Evolutionary conservation across 2,888 invertebrate species (phyloP), one percentile per base, ranked within the genome.

Genomic region (Volucella bombylans): DNA sequence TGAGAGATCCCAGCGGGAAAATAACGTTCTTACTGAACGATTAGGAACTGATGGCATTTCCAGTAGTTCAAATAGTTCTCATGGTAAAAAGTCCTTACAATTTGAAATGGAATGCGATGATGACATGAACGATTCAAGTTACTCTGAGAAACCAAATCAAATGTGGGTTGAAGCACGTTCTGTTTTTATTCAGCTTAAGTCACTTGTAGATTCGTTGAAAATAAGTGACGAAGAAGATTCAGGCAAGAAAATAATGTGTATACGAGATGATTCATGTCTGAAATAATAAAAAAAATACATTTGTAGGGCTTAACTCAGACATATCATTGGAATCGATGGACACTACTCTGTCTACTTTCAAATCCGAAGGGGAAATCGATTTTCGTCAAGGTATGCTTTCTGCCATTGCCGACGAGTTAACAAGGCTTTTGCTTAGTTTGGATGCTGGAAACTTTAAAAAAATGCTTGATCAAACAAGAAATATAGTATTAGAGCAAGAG

Each of bases 71-170:
- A 87, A 80, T 67, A 69, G 71, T 67, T 88, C 89, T 73, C 88
- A 90, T 87, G 90, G 92, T 87, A 89, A 92, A 89, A 90, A 93
- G 90, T 97, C 97, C 23, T 93, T 98, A 79, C 96, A 97, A 90
- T 97, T 96, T 87, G 98, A 98, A 93, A 96, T 98, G 95, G 97
- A 97, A 91, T 94, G 96, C 65, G 95, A 94, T 87, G 96, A 96
- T 81, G 94, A 94, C 68, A 89, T 88, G 68, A 93, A 93, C n/a
- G 93, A 94, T 59, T 91, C 91, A 9, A 92, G 92, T 67, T 91
- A 90, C 61, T 91, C 92, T 11, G 91, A 90, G 89, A 89, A 91
- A 89, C 87, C 91, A 87, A 90, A 92, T 90, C 93, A 95, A 94
- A 92, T 94, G 92, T 91, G 94, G 87, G 93, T 93, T 59, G 95